Evolutionary conservation across 2,797 vertebrate species (phyloP), one percentile per base, ranked within the genome.

Genomic region (Lophotriccus pileatus): DNA sequence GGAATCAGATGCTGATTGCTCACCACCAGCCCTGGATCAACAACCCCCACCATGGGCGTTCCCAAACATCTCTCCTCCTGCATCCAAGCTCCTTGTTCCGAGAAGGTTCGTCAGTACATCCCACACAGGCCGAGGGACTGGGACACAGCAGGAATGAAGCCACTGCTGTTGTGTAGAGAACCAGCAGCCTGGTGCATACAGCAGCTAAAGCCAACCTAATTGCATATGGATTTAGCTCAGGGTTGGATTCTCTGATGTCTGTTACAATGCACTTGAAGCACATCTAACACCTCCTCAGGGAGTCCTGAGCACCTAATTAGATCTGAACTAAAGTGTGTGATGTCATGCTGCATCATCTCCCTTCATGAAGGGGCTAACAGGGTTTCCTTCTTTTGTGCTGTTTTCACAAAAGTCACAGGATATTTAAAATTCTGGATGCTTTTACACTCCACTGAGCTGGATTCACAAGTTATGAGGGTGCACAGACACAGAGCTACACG

Each of bases 1-100:
- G 36, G 50, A 43, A 27, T 13, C 37, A 23, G 58, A 0, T 15
- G 7, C 62, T 44, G 47, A 11, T 14, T 16, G 4, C 10, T 58
- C 63, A 4, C 36, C 50, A 11, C 3, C 72, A 46, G 70, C 52
- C n/a, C 46, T 5, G 2, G 14, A 5, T 3, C 30, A 69, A 14
- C 80, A 36, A 2, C 17, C 13, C 62, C 18, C 7, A 4, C 11
- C 49, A 4, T 0, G 2, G 8, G 16, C 3, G 0, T 34, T 30
- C 73, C 53, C 37, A 11, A 68, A 24, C 14, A 34, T 8, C 70
- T 30, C 41, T 52, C 28, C 10, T 20, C 41, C 60, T 28, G 27
- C 11, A 18, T 11, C 89, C 56, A 17, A 64, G 19, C 21, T 19
- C 64, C 52, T 6, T 7, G 20, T 6, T 41, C 44, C 43, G 5